These are phyloP conservation scores for Passer domesticus DNA, from an alignment of 2,113 vertebrate genomes.

Conservation along the genomic window DNA sequence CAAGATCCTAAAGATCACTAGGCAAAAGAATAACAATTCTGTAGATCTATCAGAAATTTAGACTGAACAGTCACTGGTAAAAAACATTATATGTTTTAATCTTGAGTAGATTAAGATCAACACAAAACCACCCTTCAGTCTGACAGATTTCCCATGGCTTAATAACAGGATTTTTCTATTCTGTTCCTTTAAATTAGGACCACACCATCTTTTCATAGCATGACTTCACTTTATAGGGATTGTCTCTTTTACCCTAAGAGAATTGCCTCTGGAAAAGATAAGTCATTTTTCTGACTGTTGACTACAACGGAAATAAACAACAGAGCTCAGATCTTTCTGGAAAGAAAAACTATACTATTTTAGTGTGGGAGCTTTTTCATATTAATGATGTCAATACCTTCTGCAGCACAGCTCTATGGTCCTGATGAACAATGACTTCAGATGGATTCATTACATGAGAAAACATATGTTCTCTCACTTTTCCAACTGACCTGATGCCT, in stretches of 20 bases:
- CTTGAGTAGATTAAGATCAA: background rate
- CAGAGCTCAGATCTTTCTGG: background rate
- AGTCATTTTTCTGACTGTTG: background rate
- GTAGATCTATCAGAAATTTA: background rate
- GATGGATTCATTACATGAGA: background rate
- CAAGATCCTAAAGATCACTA: background rate
- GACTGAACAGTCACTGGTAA: background rate
- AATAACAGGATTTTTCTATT: background rate
- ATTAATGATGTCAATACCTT: background rate
- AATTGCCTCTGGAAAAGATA: background rate
- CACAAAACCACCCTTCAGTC: background rate
- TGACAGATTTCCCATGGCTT: background rate
- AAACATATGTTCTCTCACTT: background rate
- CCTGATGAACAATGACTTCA: background rate
- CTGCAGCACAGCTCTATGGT: background rate
- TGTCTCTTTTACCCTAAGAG: background rate
- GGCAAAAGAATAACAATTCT: background rate
- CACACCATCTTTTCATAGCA: background rate
- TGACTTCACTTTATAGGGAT: background rate
- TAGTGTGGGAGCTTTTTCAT: fast-evolving
- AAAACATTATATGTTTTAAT: background rate
- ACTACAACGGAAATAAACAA: background rate
- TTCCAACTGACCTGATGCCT: background rate
- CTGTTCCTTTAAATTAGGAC: background rate
- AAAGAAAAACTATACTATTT: background rate